Percentiles rank a stretch among this genome's conserved stretches.
phyloP scores from a whole-genome alignment of 2,113 vertebrate species.

The Caranx ignobilis region DNA sequence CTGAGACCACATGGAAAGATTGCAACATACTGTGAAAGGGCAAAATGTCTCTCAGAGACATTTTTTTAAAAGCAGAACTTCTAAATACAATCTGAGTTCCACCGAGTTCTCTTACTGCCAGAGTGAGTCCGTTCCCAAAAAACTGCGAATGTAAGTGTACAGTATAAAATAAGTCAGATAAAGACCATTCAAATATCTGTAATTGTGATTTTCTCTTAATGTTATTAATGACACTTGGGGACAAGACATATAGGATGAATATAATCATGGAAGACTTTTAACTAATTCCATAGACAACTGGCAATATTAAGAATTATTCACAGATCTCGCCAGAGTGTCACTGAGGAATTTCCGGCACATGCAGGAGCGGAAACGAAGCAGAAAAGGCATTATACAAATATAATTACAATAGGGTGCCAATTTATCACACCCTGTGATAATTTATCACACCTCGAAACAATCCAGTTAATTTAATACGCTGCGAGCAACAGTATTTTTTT shows the following conservation, averaged over 20 bases:
- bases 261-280: conserved; percentile 12
- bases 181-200: neutral
- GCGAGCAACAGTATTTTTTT: conserved; percentile 40
- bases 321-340: conserved; percentile 19
- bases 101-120: neutral
- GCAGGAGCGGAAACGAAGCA: conserved; percentile 72
- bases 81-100: neutral
- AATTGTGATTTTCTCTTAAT: conserved; percentile 2
- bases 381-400: conserved; percentile 81
- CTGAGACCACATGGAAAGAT: neutral
- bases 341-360: conserved; percentile 65
- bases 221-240: conserved; percentile 19
- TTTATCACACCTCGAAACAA: conserved; percentile 66
- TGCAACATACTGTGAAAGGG: neutral
- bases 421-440: conserved; percentile 74
- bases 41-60: neutral
- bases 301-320: conserved; percentile 33
- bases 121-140: neutral
- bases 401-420: conserved; percentile 70
- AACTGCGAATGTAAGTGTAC: neutral
- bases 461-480: conserved; percentile 53
- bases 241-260: neutral
- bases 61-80: neutral
- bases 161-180: neutral
- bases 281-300: conserved; percentile 35